Base-by-base conservation (phyloP, 2,888 invertebrate species). In the Rhimphoctona megacephalus region DNA sequence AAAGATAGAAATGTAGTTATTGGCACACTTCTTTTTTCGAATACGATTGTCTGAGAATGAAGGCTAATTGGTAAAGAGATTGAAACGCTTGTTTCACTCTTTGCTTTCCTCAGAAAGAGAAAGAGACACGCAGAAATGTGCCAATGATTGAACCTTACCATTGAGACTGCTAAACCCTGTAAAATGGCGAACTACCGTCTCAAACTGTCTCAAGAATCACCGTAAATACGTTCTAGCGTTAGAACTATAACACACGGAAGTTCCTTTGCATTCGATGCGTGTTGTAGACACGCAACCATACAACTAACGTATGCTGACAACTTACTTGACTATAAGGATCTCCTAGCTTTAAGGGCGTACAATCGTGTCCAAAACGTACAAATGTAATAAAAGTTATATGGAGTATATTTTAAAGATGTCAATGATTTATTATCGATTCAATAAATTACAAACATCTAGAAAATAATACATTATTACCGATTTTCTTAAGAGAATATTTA, bases 151-250 rank as follows among this genome's bases (percentile, higher is more conserved):
- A 36, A 66, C 22, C 54, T 46, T 14, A 39, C 36, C 66, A 77
- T 77, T 25, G 14, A 52, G 66, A 52, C 49, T 36, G 66, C 66
- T 22, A 52, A 77, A 66, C 33, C 33, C 77, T 25, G 19, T 49
- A 46, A 77, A 77, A 52, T 49, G 6, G n/a, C 39, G 11, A 66
- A 77, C 66, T 25, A 77, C 66, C 33, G 64, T 43, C 64, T 64
- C 64, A 64, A 61, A 64, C 39, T 52, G 49, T 49, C 54, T n/a
- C 30, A 9, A 25, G 57, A 43, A 46, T 25, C 64, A 17, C 14
- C 33, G 49, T 22, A 33, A 61, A 36, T 61, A 25, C 25, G 14
- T 39, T 74, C 25, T 5, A 64, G 46, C 25, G 5, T 46, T 17
- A 36, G 19, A 52, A 30, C 22, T 43, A 61, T 30, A 17, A 8